Evolutionary conservation across 1,140 invertebrate species (phyloP).

Genomic region (Leucophenga varia): DNA sequence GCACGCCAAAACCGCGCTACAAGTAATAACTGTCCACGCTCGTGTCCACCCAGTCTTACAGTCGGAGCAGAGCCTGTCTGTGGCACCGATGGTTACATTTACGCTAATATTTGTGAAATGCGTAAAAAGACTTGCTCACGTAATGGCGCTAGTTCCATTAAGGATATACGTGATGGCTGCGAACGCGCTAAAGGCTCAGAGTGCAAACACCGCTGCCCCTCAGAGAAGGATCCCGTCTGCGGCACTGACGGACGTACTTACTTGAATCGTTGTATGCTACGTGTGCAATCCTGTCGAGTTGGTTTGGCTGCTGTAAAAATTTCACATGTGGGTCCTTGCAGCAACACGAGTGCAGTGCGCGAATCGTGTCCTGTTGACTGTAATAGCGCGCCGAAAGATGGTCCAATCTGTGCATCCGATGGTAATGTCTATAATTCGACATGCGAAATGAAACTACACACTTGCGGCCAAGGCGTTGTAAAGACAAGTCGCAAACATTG

Average conservation of each 20-base stretch:
- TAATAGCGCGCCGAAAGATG: conserved; percentile 77
- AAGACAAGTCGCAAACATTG: conserved; percentile 84
- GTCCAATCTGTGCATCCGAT: conserved; percentile 88
- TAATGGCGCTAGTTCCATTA: conserved; percentile 61
- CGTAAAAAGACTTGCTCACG: conserved; percentile 88
- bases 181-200: conserved; percentile 66
- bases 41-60: conserved; percentile 68
- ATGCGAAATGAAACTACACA: conserved; percentile 88
- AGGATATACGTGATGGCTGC: conserved; percentile 66
- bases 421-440: conserved; percentile 92
- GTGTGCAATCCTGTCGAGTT: conserved; percentile 70
- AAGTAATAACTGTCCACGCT: conserved; percentile 69
- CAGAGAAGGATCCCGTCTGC: conserved; percentile 84
- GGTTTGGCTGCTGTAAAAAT: conserved; percentile 62
- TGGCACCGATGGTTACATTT: conserved; percentile 82
- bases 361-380: conserved; percentile 88
- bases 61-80: conserved; percentile 80
- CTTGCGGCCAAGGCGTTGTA: conserved; percentile 86
- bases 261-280: conserved; percentile 85
- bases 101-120: conserved; percentile 88
- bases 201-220: conserved; percentile 77
- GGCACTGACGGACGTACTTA: conserved; percentile 88
- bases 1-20: conserved; percentile 12
- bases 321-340: conserved; percentile 82
- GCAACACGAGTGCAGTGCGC: conserved; percentile 82